Base-by-base conservation (phyloP, 2,113 vertebrate genomes). In the Eulemur rufifrons region DNA sequence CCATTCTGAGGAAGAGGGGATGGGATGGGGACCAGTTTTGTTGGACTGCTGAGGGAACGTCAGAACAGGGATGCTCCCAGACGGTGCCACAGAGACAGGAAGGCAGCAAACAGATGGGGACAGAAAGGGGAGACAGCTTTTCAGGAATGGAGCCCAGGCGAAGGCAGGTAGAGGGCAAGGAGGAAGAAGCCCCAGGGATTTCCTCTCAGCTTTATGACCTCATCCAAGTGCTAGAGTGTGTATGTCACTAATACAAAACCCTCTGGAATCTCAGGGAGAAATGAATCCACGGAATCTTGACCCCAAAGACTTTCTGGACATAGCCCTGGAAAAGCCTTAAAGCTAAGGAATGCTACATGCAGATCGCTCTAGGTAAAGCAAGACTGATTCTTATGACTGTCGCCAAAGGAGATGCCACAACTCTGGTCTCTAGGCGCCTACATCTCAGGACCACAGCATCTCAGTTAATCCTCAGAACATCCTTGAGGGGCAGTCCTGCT, bases 211-310 rank as follows among this genome's bases (percentile, higher is more conserved):
- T 88, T 74, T 42, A 95, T 45, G 34, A 95, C 73, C 50, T 54
- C 45, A 39, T 85, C 0, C 0, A 34, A 91, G 86, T 97, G 97
- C 93, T 73, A 97, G 98, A 93, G 52, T 52, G 50, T 15, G 50
- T 52, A 14, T 95, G 98, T 92, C 95, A 91, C 68, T 86, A 93
- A 96, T 0, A 39, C 94, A 97, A 94, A 54, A n/a, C 45, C 39
- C 8, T 0, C 42, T 5, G 25, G 39, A 76, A 76, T 47, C 12
- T 32, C 0, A 1, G 20, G 15, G 18, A 20, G 39, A 39, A 13
- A 5, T 0, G 8, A 42, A 63, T 27, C 15, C 52, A 50, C 34
- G 89, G 59, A 78, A 17, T 45, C 74, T 39, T 3, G 32, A 82
- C 34, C 23, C 47, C 69, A 45, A 82, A 83, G 21, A 77, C 92